Base-by-base conservation (phyloP, 2,888 invertebrate species). In the Watsonalla cultraria region DNA sequence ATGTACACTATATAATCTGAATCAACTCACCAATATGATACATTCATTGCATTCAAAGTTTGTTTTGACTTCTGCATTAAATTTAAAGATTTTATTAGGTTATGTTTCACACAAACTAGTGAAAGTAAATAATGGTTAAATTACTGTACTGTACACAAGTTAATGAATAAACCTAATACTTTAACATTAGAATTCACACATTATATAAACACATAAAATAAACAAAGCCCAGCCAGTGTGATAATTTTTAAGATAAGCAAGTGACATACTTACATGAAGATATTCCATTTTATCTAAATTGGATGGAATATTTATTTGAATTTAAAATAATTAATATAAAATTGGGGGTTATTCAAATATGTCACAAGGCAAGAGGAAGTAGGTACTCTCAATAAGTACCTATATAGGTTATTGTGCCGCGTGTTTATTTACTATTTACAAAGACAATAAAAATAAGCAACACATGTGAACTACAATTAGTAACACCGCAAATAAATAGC, bases 181-280 rank as follows among this genome's bases (percentile, higher is more conserved):
- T 13, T 50, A 47, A 47, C 11, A 47, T 33, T 11, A 47, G 8
- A 34, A 15, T 24, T 9, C 14, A 39, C 51, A 54, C 45, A 54
- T 56, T 57, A 46, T 45, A 52, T 57, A 57, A 57, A 50, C 6
- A 54, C 34, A 35, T 11, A 37, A 51, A 51, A 42, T 46, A 15
- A 34, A 45, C 45, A 51, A 24, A 7, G 54, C 54, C 53, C 57
- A 61, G 54, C 57, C 59, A 65, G 56, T 62, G 60, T 58, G 56
- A 61, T 60, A 60, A 53, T 61, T 58, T 64, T 59, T 59, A 58
- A 67, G 70, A 76, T 75, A 71, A 76, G 64, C 66, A 70, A 63
- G 64, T 77, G 75, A 78, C 78, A 76, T 72, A 79, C 76, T 79
- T 78, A 78, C 78, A 64, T 70, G 67, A 64, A 54, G 58, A 61